These are phyloP conservation scores for Orussus abietinus DNA, from an alignment of 1,140 invertebrate species.

Conservation along the genomic window DNA sequence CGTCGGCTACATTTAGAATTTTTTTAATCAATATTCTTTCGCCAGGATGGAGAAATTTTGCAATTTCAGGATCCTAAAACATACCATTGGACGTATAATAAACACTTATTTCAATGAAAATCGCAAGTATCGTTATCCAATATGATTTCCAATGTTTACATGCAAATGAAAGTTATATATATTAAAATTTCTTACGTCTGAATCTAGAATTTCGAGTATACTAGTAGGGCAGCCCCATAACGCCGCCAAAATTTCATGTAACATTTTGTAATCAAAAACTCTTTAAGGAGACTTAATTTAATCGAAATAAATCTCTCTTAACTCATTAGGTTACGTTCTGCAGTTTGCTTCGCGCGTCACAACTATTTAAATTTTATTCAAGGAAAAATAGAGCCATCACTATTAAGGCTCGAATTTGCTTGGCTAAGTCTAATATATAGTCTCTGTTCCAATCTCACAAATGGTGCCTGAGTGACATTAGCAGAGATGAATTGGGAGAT, in stretches of 20 bases:
- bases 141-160: constrained; percentile 7
- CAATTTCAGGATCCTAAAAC: constrained; percentile 36
- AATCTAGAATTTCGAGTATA: constrained; percentile 38
- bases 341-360: too few species aligned
- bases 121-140: constrained; percentile 9
- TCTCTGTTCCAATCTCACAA: too few species aligned
- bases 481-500: too few species aligned
- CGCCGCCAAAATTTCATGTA: constrained; percentile 46
- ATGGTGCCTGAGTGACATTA: too few species aligned
- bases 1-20: constrained; percentile 39
- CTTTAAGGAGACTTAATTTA: too few species aligned
- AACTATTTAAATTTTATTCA: too few species aligned
- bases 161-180: constrained; percentile 2
- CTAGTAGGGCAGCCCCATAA: constrained; percentile 48
- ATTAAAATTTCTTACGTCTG: constrained; percentile 32
- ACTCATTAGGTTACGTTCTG: too few species aligned
- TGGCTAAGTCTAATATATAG: too few species aligned
- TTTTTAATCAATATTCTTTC: constrained; percentile 39
- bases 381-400: too few species aligned
- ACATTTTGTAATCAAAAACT: constrained; percentile 40
- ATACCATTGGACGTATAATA: constrained; percentile 3
- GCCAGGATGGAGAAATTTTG: constrained; percentile 47
- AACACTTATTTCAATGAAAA: constrained; percentile 5
- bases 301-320: too few species aligned
- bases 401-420: too few species aligned